These are phyloP conservation scores for Alouatta palliata DNA, from an alignment of 2,113 vertebrate species.

Conservation along the genomic window DNA sequence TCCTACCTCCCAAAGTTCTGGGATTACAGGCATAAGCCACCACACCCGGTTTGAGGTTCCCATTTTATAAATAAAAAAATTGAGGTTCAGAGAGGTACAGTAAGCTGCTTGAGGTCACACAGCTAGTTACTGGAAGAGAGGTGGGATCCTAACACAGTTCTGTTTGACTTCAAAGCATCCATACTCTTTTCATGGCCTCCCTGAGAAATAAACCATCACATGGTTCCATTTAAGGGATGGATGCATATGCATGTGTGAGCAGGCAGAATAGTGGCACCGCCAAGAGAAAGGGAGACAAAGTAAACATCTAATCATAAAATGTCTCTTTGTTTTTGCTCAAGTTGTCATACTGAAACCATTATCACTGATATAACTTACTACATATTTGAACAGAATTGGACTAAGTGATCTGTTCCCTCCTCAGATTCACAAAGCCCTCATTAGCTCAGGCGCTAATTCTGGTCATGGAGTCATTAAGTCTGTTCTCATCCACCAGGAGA, in stretches of 20 bases:
- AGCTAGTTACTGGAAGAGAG: background rate
- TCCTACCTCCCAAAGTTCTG: no score
- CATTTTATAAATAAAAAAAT: background rate
- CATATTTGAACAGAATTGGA: background rate
- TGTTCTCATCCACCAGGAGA: conserved; percentile 31
- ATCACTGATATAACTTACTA: background rate
- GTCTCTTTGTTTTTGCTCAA: background rate
- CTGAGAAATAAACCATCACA: background rate
- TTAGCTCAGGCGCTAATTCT: background rate
- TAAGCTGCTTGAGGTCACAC: background rate
- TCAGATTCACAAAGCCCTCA: background rate
- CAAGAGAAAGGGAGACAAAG: background rate
- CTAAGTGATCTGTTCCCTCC: background rate
- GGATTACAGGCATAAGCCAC: no score
- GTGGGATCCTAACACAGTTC: background rate
- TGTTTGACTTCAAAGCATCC: background rate
- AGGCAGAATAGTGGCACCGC: background rate
- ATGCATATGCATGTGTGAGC: background rate
- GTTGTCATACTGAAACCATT: background rate
- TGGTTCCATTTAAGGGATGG: background rate
- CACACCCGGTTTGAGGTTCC: no score
- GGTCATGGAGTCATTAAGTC: conserved; percentile 37
- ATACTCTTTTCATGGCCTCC: background rate
- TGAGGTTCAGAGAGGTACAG: background rate
- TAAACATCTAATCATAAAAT: background rate